Percentiles rank a stretch among this genome's conserved stretches.
Conservation (phyloP, 30 jellyfish, hydroid and myxozoan species). For the Chrysaora quinquecirrha region DNA sequence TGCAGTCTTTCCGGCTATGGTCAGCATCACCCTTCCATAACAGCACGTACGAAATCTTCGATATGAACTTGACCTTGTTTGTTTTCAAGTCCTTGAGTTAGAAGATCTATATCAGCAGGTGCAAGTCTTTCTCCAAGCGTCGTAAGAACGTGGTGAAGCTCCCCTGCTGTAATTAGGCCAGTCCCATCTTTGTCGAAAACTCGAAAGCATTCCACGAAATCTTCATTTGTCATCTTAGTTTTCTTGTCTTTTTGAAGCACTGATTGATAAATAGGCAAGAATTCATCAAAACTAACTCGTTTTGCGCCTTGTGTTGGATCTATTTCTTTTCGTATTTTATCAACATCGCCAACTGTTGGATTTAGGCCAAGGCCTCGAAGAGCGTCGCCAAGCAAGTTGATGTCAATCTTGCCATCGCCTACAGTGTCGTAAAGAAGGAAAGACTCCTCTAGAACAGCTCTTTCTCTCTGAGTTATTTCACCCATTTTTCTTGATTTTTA, state of each 20-base stretch:
- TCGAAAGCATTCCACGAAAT: conserved; percentile 97
- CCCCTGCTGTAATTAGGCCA: conserved; percentile 96
- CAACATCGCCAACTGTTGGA: conserved; percentile 93
- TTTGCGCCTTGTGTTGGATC: conserved; percentile 81
- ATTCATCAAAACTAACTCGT: conserved; percentile 89
- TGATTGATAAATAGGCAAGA: conserved; percentile 89
- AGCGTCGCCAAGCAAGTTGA: conserved; percentile 86
- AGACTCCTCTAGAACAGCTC: conserved; percentile 86
- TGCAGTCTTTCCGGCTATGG: neutral
- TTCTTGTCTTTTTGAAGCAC: conserved; percentile 76
- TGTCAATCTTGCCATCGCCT: conserved; percentile 93
- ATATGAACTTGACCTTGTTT: conserved; percentile 91
- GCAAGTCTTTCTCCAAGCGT: conserved; percentile 92
- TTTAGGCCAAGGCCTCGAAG: conserved; percentile 97
- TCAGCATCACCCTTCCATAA: conserved; percentile 77
- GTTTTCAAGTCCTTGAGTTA: conserved; percentile 94
- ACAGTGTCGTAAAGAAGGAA: conserved; percentile 88
- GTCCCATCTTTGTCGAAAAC: conserved; percentile 93
- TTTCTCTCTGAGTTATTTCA: conserved; percentile 85
- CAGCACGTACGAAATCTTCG: conserved; percentile 90
- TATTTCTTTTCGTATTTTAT: conserved; percentile 79
- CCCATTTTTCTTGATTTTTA: conserved; percentile 77
- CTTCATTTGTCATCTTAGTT: conserved; percentile 65
- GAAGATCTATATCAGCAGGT: conserved; percentile 87
- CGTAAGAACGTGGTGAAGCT: conserved; percentile 94